Evolutionary conservation across 92 coral and sea anemone genomes (phyloP).

Genomic region (Metridium senile): DNA sequence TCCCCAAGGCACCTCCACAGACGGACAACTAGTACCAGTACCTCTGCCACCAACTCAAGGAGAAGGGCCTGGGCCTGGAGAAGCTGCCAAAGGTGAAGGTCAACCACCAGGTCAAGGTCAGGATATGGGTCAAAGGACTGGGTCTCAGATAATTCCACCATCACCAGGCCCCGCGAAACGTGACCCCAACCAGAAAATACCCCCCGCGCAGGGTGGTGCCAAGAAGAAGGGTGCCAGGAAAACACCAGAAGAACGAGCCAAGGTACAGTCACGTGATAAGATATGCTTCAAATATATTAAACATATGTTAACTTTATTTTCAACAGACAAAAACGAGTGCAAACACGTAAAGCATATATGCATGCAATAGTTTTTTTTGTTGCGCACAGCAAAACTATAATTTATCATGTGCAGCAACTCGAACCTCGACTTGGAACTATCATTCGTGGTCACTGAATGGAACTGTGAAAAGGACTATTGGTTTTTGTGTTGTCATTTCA

Average conservation of each 20-base stretch:
- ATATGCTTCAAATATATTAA: too few relatives aligned
- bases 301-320: too few relatives aligned
- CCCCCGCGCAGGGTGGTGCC: not conserved
- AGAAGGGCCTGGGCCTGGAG: constrained; percentile 17
- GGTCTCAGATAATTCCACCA: constrained; percentile 34
- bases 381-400: too few relatives aligned
- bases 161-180: constrained; percentile 42
- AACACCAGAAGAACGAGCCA: constrained; percentile 45
- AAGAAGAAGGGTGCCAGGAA: constrained; percentile 34
- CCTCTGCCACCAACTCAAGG: constrained; percentile 32
- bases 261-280: too few relatives aligned
- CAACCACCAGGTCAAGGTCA: constrained; percentile 20
- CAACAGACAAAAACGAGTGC: too few relatives aligned
- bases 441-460: too few relatives aligned
- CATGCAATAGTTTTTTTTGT: too few relatives aligned
- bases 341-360: too few relatives aligned
- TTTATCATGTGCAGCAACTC: too few relatives aligned
- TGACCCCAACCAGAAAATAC: constrained; percentile 23
- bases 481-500: too few relatives aligned
- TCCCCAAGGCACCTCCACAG: constrained; percentile 20
- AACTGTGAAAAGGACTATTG: too few relatives aligned
- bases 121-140: constrained; percentile 25
- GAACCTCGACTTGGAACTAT: too few relatives aligned
- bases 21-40: constrained; percentile 18
- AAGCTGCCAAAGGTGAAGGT: constrained; percentile 15